These are phyloP conservation scores for Macquaria ambigua DNA, from an alignment of 2,113 vertebrate species.

Conservation along the genomic window DNA sequence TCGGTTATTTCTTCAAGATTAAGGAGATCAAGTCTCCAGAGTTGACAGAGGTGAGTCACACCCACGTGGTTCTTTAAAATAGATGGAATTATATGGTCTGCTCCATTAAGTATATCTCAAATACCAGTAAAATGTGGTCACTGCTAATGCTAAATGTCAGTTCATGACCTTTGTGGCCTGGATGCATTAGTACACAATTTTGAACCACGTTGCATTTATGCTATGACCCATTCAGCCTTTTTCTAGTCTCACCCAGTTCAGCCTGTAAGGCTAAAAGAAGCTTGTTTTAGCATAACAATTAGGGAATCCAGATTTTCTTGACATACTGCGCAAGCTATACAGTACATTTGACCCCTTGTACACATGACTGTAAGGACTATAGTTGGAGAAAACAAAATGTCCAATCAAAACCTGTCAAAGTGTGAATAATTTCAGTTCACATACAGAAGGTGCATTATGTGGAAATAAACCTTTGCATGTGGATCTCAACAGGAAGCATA, in stretches of 20 bases:
- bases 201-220: not conserved
- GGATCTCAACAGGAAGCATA: not conserved
- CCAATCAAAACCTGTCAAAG: not conserved
- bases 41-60: conserved; percentile 91
- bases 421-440: not conserved
- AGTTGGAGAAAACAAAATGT: not conserved
- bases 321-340: not conserved
- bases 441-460: not conserved
- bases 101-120: not conserved
- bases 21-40: conserved; percentile 99
- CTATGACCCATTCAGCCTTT: not conserved
- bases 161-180: not conserved
- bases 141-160: conserved; percentile 11
- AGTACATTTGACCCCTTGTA: not conserved
- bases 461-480: conserved; percentile 34
- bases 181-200: not conserved
- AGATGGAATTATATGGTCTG: not conserved
- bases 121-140: not conserved
- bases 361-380: not conserved
- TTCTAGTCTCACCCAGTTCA: not conserved
- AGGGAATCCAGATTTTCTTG: not conserved
- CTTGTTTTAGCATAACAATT: not conserved
- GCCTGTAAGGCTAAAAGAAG: too few relatives aligned
- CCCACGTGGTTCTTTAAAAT: not conserved
- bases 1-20: conserved; percentile 99